Evolutionary conservation across 2,888 invertebrate species (phyloP), one percentile per base, ranked within the genome.

Genomic region (Chymomyza caudatula): DNA sequence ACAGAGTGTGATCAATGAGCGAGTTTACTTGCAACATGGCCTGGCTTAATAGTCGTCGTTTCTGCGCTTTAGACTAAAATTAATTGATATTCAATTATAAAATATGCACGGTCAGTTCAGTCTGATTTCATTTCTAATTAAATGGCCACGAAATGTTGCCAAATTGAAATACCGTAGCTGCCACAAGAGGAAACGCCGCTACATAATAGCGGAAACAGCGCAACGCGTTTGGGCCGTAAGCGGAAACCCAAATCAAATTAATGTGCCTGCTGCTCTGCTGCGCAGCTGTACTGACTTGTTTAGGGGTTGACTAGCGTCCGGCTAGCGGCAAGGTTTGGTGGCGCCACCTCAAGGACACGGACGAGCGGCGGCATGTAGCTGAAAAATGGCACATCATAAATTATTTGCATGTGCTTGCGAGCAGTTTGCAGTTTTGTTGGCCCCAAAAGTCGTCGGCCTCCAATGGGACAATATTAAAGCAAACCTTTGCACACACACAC

Each of bases 351-450:
- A 53, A 53, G 53, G 53, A 23, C 25, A 25, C n/a, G n/a, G n/a
- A n/a, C n/a, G n/a, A n/a, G n/a, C n/a, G 5, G 22, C n/a, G 53
- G 53, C 47, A 47, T 47, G 47, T 20, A 22, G 20, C 19, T 51
- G 51, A 77, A 70, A 74, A 77, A 83, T 73, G 61, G 65, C 65
- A 59, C 52, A 54, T 67, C 69, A 79, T 79, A 69, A 82, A 77
- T 70, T 71, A 79, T 73, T 69, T 63, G 67, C 60, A 59, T 63
- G 47, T 49, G 22, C 44, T 37, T 22, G 37, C 29, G 29, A 17
- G 51, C 5, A 8, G 51, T 13, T 37, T 37, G 29, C 51, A 19
- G 51, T 15, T 47, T 22, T 17, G 22, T 51, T 2, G 51, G 19
- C 17, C 5, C 2, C 17, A 3, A 3, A 17, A 11, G 49, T 11